Evolutionary conservation across 1,140 invertebrate species (phyloP).

Genomic region (Temnothorax nylanderi): DNA sequence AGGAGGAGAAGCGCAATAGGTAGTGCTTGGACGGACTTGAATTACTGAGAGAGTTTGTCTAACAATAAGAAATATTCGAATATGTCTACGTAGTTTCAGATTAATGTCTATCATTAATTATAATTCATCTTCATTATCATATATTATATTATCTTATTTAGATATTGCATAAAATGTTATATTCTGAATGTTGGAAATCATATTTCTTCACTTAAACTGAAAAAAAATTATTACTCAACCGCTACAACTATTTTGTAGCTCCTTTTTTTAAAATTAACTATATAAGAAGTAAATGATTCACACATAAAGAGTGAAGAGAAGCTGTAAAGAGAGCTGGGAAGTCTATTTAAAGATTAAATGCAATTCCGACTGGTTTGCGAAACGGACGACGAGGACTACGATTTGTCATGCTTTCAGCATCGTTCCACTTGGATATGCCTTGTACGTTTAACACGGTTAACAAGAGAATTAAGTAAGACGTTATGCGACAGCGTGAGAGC

Average conservation of each 20-base stretch:
- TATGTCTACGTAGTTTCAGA: background rate
- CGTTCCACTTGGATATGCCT: constrained; percentile 17
- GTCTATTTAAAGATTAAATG: constrained; percentile 12
- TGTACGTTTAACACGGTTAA: constrained; percentile 40
- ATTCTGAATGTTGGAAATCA: background rate
- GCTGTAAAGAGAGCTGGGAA: background rate
- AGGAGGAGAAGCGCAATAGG: background rate
- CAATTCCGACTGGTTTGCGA: background rate
- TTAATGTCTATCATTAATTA: constrained; percentile 3
- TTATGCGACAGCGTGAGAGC: constrained; percentile 46
- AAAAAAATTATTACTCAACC: background rate
- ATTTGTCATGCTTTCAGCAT: constrained; percentile 40
- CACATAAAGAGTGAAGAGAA: background rate
- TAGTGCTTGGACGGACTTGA: background rate
- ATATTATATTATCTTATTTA: background rate
- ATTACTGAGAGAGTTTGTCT: background rate
- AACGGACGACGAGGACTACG: constrained; percentile 1
- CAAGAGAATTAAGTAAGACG: constrained; percentile 49
- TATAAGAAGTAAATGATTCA: background rate
- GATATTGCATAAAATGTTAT: background rate
- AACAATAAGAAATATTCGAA: background rate
- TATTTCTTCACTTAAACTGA: background rate
- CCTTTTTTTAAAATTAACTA: background rate
- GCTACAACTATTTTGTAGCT: background rate
- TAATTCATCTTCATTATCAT: background rate